Conservation (phyloP, 2,113 vertebrate species). For the Zapornia atra region DNA sequence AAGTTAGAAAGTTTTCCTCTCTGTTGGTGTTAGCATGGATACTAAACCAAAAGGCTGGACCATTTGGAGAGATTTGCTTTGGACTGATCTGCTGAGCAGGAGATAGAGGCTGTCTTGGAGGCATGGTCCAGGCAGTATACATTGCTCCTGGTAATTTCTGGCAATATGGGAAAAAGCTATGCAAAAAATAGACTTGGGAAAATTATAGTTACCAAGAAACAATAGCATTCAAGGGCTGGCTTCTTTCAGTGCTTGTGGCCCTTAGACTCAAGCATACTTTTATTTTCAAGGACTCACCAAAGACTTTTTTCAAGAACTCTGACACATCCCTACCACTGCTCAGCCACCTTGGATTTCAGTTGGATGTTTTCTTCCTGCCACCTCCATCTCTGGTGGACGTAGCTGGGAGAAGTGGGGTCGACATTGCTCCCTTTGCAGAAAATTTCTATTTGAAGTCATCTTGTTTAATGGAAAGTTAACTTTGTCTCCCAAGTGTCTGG, state of each 20-base stretch:
- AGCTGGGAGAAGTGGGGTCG: background rate
- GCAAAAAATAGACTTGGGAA: background rate
- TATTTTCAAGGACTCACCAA: background rate
- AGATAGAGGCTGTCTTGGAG: background rate
- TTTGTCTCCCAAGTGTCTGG: background rate
- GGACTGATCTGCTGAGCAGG: background rate
- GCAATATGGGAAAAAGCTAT: background rate
- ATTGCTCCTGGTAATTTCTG: background rate
- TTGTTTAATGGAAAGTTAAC: background rate
- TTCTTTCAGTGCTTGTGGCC: background rate
- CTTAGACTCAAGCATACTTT: background rate
- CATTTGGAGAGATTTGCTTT: background rate
- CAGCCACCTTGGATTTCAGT: background rate
- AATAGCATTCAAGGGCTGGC: background rate
- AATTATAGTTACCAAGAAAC: background rate
- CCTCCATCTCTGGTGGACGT: rapidly evolving
- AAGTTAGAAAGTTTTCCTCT: background rate
- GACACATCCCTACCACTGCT: background rate
- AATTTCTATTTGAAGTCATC: background rate
- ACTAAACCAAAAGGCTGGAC: background rate
- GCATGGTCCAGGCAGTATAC: background rate
- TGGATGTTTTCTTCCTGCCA: background rate
- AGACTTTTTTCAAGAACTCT: background rate
- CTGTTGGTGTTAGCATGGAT: background rate
- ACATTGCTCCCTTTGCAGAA: background rate